Evolutionary conservation across 2,797 vertebrate species (phyloP), one percentile per base, ranked within the genome.

Genomic region (Myotis vivesi): DNA sequence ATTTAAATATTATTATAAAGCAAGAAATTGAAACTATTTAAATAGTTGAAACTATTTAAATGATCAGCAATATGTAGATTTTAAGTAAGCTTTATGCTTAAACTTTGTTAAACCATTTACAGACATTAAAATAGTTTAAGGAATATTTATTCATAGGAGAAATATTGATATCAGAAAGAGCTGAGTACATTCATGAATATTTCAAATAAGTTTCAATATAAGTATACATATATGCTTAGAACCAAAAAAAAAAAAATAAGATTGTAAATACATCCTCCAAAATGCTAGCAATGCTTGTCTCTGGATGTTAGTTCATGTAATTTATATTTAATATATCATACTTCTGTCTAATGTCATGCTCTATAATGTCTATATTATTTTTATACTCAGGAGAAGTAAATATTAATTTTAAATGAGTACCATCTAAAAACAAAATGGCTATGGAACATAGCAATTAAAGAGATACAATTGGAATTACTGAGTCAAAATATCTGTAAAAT

Each of bases 401-500:
- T n/a, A 81, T 71, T 85, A 77, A 71, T 90, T 88, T 92, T 83
- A 95, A 94, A 76, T 89, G 72, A 44, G 44, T 82, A 23, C 62
- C 12, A 76, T 79, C 91, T 87, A 89, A 89, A 89, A 19, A 73
- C 5, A 77, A 89, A 96, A 33, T 5, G 19, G 12, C 36, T 73
- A 1, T 0, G 0, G 82, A 92, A 90, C 0, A 75, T 3, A 55
- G 19, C 62, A 25, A 16, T 93, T 73, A 87, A 23, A 85, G n/a
- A 38, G 36, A 51, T 72, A 93, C 80, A 22, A 13, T n/a, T 87
- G 30, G 82, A 96, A 81, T 59, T 79, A 89, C 3, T 90, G 25
- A 87, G 16, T 95, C 55, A 91, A 87, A 86, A 93, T 79, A 17
- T 4, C 89, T 94, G 87, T 59, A 76, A 49, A 94, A 57, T 91